These are phyloP conservation scores for Nebria ingens DNA, from an alignment of 1,140 invertebrate species.

Conservation along the genomic window DNA sequence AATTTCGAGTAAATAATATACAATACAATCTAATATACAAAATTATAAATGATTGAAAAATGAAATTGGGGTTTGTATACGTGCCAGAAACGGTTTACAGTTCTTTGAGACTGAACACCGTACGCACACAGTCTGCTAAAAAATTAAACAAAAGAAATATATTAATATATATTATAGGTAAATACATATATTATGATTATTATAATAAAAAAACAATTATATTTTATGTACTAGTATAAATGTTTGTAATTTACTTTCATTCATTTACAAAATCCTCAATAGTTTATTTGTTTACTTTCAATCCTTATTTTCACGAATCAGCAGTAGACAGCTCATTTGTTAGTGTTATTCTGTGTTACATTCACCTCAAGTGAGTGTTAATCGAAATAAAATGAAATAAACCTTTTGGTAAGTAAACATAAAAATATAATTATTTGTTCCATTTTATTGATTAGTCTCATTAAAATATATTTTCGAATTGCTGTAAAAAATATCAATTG, in stretches of 20 bases:
- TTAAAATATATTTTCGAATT: too few species aligned
- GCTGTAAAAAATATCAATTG: too few species aligned
- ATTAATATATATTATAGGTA: slow-evolving; percentile 25
- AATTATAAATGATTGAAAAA: slow-evolving; percentile 23
- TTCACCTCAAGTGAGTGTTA: too few species aligned
- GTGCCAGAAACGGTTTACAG: slow-evolving; percentile 16
- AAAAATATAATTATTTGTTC: too few species aligned
- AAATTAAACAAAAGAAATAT: slow-evolving; percentile 20
- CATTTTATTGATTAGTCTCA: too few species aligned
- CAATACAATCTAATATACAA: slow-evolving; percentile 4
- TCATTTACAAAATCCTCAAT: not conserved
- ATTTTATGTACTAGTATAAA: slow-evolving; percentile 27
- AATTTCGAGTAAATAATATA: slow-evolving; percentile 12
- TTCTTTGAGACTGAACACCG: too few species aligned
- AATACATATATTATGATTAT: slow-evolving; percentile 22
- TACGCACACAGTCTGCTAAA: not conserved
- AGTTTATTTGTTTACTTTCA: too few species aligned
- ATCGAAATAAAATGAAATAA: too few species aligned
- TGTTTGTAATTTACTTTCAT: not conserved
- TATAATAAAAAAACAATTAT: slow-evolving; percentile 28
- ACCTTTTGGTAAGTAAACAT: too few species aligned
- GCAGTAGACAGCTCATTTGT: too few species aligned
- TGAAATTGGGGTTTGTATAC: slow-evolving; percentile 23
- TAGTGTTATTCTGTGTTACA: too few species aligned
- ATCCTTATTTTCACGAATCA: too few species aligned